Percentiles rank a stretch among this genome's conserved stretches.
Conservation (phyloP, 2,888 invertebrate genomes). For the Drosophila mulleri region DNA sequence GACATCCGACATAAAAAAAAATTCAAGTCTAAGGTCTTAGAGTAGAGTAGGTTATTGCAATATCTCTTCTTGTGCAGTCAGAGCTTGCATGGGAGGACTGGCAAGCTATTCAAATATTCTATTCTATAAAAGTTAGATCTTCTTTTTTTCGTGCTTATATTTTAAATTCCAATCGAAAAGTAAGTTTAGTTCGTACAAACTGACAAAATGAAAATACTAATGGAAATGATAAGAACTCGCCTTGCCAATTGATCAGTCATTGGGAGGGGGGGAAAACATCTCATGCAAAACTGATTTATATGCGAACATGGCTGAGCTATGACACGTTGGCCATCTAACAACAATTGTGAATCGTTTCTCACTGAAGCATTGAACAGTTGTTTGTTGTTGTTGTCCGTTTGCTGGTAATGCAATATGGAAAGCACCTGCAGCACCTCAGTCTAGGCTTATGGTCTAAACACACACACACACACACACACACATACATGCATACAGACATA, state of each 20-base stretch:
- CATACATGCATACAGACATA: background rate
- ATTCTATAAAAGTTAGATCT: too few relatives aligned
- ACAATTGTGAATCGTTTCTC: conserved; percentile 44
- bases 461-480: conserved; percentile 8
- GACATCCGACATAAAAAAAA: too few relatives aligned
- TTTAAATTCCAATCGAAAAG: too few relatives aligned
- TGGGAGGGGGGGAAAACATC: background rate
- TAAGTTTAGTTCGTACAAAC: background rate
- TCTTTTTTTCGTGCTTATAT: too few relatives aligned
- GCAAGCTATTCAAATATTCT: too few relatives aligned
- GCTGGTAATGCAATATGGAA: conserved; percentile 31
- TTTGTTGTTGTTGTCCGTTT: background rate
- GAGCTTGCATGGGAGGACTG: too few relatives aligned
- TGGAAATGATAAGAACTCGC: background rate
- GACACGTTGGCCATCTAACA: conserved; percentile 47
- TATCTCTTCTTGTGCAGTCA: too few relatives aligned
- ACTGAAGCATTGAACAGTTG: conserved; percentile 17
- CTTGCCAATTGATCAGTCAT: conserved; percentile 1
- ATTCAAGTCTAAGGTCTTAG: too few relatives aligned
- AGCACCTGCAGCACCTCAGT: conserved; percentile 23
- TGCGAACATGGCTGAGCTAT: conserved; percentile 51
- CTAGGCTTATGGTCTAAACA: conserved; percentile 1
- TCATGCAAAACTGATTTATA: conserved; percentile 39
- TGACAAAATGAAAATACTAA: background rate
- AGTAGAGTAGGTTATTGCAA: too few relatives aligned